These are phyloP conservation scores for Trypoxylon attenuatum DNA, from an alignment of 2,888 invertebrate genomes.

Conservation along the genomic window DNA sequence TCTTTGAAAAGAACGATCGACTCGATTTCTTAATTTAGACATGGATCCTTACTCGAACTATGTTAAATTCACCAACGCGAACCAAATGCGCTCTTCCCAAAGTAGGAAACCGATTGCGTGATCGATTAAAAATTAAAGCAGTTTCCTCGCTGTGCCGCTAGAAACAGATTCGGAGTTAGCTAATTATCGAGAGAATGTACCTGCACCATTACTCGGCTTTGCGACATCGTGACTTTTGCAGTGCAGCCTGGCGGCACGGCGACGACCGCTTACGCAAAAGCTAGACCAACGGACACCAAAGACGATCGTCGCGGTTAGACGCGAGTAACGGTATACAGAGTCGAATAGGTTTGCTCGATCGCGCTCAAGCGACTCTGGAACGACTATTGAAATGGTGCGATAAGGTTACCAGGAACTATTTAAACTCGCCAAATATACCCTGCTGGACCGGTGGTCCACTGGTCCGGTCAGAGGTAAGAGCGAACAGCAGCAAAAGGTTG, in stretches of 20 bases:
- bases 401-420: conserved; percentile 48
- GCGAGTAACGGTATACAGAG: conserved; percentile 33
- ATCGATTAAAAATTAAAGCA: too few relatives aligned
- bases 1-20: too few relatives aligned
- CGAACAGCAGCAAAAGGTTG: conserved; percentile 10
- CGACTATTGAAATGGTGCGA: conserved; percentile 40
- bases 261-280: conserved; percentile 18
- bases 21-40: too few relatives aligned
- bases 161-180: too few relatives aligned
- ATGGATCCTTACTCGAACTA: too few relatives aligned
- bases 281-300: conserved; percentile 3
- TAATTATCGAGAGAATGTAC: too few relatives aligned
- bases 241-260: too few relatives aligned
- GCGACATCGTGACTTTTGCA: not conserved
- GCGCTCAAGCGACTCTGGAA: conserved; percentile 29
- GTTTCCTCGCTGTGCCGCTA: too few relatives aligned
- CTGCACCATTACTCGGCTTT: not conserved
- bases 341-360: conserved; percentile 13
- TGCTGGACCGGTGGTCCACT: conserved; percentile 24
- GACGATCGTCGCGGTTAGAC: conserved; percentile 32
- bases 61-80: too few relatives aligned
- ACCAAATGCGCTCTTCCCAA: too few relatives aligned
- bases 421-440: conserved; percentile 20
- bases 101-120: too few relatives aligned
- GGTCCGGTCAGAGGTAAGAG: not conserved